Percentiles rank a stretch among this genome's conserved stretches.
Conservation (phyloP, 1,140 invertebrate genomes). For the Sycophila sp. region DNA sequence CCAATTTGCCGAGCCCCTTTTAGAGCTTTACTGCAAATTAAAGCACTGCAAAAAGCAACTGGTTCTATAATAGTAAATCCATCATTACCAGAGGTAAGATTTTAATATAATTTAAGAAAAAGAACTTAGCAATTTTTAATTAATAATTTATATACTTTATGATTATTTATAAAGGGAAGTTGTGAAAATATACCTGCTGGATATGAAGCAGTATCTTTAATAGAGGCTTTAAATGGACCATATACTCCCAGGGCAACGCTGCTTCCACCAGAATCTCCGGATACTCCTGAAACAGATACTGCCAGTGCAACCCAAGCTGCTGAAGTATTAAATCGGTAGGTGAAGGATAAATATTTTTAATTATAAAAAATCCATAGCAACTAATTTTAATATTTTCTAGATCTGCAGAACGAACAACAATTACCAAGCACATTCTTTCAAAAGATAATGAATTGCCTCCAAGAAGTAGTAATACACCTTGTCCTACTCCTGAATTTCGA, state of each 20-base stretch:
- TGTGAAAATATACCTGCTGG: constrained; percentile 90
- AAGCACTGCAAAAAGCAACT: constrained; percentile 87
- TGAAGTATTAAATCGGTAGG: constrained; percentile 73
- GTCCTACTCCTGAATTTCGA: constrained; percentile 70
- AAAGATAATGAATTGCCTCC: constrained; percentile 58
- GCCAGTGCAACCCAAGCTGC: constrained; percentile 73
- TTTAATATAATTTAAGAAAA: no score
- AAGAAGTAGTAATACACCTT: constrained; percentile 55
- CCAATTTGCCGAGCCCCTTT: constrained; percentile 98
- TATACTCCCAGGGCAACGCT: constrained; percentile 71
- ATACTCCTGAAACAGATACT: constrained; percentile 67
- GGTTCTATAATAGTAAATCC: constrained; percentile 65
- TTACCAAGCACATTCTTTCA: constrained; percentile 54
- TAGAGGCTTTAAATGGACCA: constrained; percentile 98
- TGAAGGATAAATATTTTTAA: constrained; percentile 20
- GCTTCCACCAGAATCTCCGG: constrained; percentile 66
- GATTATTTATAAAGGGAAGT: constrained; percentile 63
- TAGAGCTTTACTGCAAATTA: constrained; percentile 93
- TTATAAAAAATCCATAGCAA: no score
- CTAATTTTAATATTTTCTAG: constrained; percentile 42
- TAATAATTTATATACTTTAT: not conserved
- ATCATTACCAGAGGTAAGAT: constrained; percentile 65
- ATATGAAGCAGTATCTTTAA: constrained; percentile 94
- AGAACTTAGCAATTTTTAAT: constrained; percentile 1
- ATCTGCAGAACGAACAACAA: constrained; percentile 57